Evolutionary conservation across 2,113 vertebrate genomes (phyloP).

Genomic region (Campylomormyrus tamandua): DNA sequence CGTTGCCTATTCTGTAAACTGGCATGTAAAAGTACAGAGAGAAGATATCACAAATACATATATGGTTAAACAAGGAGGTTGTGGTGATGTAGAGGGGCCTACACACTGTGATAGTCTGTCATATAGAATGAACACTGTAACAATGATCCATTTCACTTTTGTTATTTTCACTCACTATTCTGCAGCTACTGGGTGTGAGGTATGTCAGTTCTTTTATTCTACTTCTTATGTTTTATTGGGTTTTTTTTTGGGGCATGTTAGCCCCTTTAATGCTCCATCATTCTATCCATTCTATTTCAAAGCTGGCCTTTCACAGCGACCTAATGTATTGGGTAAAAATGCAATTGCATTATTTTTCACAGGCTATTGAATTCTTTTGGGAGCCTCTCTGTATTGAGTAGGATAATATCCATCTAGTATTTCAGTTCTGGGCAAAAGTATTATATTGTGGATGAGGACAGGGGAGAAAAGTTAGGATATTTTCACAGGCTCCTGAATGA

Average conservation of each 20-base stretch:
- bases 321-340: not conserved
- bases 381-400: not conserved
- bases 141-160: not conserved
- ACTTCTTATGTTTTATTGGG: not conserved
- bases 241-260: not conserved
- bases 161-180: not conserved
- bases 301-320: not conserved
- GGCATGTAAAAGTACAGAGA: not conserved
- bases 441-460: not conserved
- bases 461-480: not conserved
- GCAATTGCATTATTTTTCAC: not conserved
- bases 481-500: not conserved
- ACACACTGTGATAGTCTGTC: not conserved
- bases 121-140: not conserved
- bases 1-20: too few species aligned
- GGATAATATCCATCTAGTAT: not conserved
- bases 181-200: not conserved
- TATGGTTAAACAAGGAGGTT: not conserved
- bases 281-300: too few species aligned
- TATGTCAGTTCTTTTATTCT: not conserved
- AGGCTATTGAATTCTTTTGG: not conserved
- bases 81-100: not conserved
- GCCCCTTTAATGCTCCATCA: not conserved
- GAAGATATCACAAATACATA: not conserved
- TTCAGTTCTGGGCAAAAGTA: not conserved